Evolutionary conservation across 2,888 invertebrate genomes (phyloP).

Genomic region (Gari tellinella): DNA sequence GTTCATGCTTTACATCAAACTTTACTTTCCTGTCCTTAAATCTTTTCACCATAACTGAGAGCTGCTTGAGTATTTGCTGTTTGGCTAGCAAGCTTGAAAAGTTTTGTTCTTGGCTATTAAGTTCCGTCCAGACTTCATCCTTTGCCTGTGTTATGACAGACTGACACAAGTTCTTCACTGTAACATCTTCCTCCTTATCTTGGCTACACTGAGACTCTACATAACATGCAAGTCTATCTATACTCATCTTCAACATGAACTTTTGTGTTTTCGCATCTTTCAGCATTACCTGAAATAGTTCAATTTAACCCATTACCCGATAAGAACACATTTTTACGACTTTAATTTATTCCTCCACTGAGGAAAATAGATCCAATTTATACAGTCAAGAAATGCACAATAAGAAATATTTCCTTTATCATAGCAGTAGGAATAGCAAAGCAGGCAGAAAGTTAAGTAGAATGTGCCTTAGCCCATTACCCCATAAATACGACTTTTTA

Average conservation of each 20-base stretch:
- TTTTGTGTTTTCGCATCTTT: no score
- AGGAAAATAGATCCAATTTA: no score
- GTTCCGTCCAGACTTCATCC: slow-evolving; percentile 42
- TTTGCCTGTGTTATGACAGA: slow-evolving; percentile 25
- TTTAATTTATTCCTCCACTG: no score
- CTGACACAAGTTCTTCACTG: slow-evolving; percentile 25
- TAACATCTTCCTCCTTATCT: slow-evolving; percentile 8
- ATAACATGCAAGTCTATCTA: not conserved
- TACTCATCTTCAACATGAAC: no score
- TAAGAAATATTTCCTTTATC: no score
- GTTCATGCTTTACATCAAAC: slow-evolving; percentile 26
- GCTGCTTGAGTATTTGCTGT: slow-evolving; percentile 12
- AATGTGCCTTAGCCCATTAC: no score
- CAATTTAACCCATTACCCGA: not conserved
- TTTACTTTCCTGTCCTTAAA: slow-evolving; percentile 21
- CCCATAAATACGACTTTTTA: no score
- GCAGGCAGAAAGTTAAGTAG: no score
- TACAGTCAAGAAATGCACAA: no score
- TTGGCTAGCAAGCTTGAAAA: slow-evolving; percentile 37
- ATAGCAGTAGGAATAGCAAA: no score
- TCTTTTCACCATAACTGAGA: slow-evolving; percentile 10
- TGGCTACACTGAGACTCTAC: slow-evolving; percentile 2
- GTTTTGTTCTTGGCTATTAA: slow-evolving; percentile 13
- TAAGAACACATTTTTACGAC: no score
- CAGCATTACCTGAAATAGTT: not conserved